Conservation (phyloP, 23 tunicate species). For the Clavelina lepadiformis region DNA sequence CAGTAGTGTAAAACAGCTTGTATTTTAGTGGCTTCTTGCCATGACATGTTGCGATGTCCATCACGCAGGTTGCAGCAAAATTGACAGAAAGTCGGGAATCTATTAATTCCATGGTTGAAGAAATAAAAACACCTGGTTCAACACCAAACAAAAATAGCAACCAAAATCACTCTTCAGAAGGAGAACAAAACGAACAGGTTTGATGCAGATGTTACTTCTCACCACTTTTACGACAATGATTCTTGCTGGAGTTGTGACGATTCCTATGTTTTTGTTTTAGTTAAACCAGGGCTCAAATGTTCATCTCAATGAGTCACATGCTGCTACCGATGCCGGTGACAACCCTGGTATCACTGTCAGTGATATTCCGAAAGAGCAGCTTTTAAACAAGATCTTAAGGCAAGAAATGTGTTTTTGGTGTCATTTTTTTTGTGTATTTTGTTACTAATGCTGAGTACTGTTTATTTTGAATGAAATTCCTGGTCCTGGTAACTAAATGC, state of each 20-base stretch:
- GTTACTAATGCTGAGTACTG: no score
- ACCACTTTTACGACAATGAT: not conserved
- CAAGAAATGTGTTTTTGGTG: not conserved
- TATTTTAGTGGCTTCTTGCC: not conserved
- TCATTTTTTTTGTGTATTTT: no score
- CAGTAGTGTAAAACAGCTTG: no score
- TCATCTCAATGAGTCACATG: no score
- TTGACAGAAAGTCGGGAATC: conserved; percentile 82
- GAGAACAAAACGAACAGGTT: not conserved
- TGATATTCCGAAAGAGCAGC: conserved; percentile 80
- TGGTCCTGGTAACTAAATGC: no score
- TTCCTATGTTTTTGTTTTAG: not conserved
- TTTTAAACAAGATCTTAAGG: conserved; percentile 67
- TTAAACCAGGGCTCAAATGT: no score
- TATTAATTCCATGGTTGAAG: conserved; percentile 68
- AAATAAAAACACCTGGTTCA: conserved; percentile 13
- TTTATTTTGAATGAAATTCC: no score
- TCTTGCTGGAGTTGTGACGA: not conserved
- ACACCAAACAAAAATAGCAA: conserved; percentile 5
- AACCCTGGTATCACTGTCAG: conserved; percentile 42
- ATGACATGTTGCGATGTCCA: not conserved
- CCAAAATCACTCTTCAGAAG: not conserved
- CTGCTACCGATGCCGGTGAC: no score
- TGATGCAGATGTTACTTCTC: not conserved
- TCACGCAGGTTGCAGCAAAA: conserved; percentile 48